Evolutionary conservation across 1,140 invertebrate species (phyloP).

Genomic region (Anastrepha obliqua): DNA sequence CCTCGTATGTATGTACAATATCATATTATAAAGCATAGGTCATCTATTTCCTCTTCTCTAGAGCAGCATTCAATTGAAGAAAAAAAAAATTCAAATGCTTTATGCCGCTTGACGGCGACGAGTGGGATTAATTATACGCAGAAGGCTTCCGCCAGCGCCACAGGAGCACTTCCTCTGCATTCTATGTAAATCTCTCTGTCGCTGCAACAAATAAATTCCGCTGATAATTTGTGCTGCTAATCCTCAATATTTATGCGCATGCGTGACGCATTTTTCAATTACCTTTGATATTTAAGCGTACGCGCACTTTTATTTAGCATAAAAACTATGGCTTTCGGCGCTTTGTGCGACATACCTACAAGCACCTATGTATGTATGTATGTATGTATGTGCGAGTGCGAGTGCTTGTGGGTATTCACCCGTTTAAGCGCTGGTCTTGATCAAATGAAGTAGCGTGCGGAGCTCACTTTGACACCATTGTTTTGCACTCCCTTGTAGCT

Average conservation of each 20-base stretch:
- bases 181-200: background rate
- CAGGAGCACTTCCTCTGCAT: background rate
- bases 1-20: too few relatives aligned
- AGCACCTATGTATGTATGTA: too few relatives aligned
- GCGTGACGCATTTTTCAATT: slow-evolving; percentile 16
- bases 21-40: too few relatives aligned
- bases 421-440: background rate
- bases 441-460: background rate
- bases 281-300: background rate
- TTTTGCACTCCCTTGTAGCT: background rate
- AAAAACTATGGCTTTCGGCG: background rate
- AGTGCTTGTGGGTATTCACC: background rate
- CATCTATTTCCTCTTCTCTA: background rate
- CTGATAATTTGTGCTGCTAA: background rate
- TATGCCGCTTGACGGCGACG: background rate
- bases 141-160: background rate
- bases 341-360: background rate
- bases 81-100: background rate
- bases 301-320: background rate
- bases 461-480: background rate
- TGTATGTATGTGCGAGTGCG: background rate
- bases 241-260: slow-evolving; percentile 40
- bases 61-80: too few relatives aligned
- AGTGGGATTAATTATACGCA: slow-evolving; percentile 13
- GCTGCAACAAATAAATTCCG: background rate